Conservation (phyloP, 2,888 invertebrate genomes). For the Chironomus tentans region DNA sequence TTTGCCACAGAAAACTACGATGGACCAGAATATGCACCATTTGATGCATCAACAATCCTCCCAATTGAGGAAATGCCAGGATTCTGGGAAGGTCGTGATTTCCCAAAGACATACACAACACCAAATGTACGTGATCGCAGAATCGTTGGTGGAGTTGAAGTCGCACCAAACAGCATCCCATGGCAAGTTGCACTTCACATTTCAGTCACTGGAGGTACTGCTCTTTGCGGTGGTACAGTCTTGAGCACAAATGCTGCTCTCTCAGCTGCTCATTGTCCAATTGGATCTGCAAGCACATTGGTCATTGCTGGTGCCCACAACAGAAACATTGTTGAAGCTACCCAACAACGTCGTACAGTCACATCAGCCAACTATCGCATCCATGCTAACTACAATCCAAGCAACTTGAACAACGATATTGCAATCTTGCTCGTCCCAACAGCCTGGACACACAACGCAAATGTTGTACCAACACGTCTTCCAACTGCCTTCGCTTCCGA, state of each 20-base stretch:
- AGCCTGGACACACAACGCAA: background rate
- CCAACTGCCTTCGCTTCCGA: background rate
- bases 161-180: background rate
- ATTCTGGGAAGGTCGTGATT: constrained; percentile 21
- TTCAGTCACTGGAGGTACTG: background rate
- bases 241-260: background rate
- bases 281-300: background rate
- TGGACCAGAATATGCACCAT: background rate
- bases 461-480: background rate
- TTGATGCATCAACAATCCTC: constrained; percentile 3
- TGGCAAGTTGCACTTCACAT: constrained; percentile 12
- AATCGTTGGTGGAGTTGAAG: constrained; percentile 14
- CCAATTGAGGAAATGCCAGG: constrained; percentile 8
- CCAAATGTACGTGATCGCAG: background rate
- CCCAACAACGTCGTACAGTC: constrained; percentile 5
- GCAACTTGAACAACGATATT: constrained; percentile 19
- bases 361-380: background rate
- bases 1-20: background rate
- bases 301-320: constrained; percentile 19
- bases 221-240: constrained; percentile 17
- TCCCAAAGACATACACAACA: background rate
- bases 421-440: constrained; percentile 1
- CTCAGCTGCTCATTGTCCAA: constrained; percentile 20
- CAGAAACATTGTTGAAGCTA: background rate
- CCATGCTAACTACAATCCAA: background rate